Percentiles rank a stretch among this genome's conserved stretches.
Evolutionary conservation across 2,797 vertebrate genomes (phyloP).

Genomic region (Astyanax mexicanus): DNA sequence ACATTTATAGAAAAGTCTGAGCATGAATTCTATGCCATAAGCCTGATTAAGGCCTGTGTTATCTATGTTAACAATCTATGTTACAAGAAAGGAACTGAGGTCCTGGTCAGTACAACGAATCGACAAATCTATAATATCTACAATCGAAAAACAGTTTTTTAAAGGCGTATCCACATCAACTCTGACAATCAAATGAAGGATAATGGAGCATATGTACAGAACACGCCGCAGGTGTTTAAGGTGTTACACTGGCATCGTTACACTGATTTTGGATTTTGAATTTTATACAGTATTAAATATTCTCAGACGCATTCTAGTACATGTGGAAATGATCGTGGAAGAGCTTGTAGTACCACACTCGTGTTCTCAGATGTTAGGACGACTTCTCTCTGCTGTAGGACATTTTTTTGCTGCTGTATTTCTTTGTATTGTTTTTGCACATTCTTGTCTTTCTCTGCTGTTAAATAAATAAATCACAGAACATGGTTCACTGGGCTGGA

Average conservation of each 20-base stretch:
- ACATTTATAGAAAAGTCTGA: too few species aligned
- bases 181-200: slow-evolving; percentile 62
- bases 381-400: slow-evolving; percentile 45
- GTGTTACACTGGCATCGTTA: not conserved
- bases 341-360: slow-evolving; percentile 32
- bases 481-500: slow-evolving; percentile 45
- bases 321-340: slow-evolving; percentile 40
- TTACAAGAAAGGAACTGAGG: not conserved
- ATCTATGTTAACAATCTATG: too few species aligned
- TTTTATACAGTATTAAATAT: slow-evolving; percentile 59
- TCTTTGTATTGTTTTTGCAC: slow-evolving; percentile 54
- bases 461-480: slow-evolving; percentile 33
- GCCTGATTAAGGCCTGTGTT: not conserved
- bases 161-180: slow-evolving; percentile 21
- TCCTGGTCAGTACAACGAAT: not conserved
- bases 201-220: slow-evolving; percentile 28
- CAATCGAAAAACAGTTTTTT: not conserved
- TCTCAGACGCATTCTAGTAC: slow-evolving; percentile 41
- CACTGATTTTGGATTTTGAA: slow-evolving; percentile 8
- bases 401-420: slow-evolving; percentile 56
- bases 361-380: slow-evolving; percentile 45
- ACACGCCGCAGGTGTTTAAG: slow-evolving; percentile 19
- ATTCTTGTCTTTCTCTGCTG: slow-evolving; percentile 49
- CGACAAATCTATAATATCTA: not conserved
- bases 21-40: slow-evolving; percentile 10